Percentiles rank a stretch among this genome's conserved stretches.
These are phyloP conservation scores for Diarsia mendica DNA, from an alignment of 2,888 invertebrate genomes.

Conservation along the genomic window DNA sequence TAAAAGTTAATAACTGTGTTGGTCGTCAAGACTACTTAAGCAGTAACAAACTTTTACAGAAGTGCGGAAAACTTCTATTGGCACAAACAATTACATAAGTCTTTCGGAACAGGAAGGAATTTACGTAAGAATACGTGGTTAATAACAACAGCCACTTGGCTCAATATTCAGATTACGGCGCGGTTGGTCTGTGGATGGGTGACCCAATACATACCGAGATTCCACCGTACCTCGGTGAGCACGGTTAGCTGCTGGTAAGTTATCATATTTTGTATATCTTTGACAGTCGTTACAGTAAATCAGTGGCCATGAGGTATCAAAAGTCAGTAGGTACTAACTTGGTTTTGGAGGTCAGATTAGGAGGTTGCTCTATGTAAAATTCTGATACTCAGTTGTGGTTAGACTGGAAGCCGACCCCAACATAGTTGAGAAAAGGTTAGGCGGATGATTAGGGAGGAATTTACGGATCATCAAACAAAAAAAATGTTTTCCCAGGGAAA, in stretches of 20 bases:
- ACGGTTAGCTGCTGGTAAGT: too few relatives aligned
- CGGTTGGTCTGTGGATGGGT: neutral
- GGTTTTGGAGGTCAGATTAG: too few relatives aligned
- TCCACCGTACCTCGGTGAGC: neutral
- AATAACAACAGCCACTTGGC: neutral
- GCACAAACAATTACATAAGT: neutral
- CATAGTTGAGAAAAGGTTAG: too few relatives aligned
- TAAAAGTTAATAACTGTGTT: slow-evolving; percentile 15
- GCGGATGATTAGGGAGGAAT: too few relatives aligned
- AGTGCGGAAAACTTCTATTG: neutral
- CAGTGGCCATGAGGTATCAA: too few relatives aligned
- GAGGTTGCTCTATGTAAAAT: too few relatives aligned
- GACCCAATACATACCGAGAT: neutral
- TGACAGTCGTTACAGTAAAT: neutral
- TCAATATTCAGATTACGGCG: neutral
- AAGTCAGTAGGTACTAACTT: too few relatives aligned
- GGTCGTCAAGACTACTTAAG: neutral
- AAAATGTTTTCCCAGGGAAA: too few relatives aligned
- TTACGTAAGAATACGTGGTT: neutral
- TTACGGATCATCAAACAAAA: too few relatives aligned
- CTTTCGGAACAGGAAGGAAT: neutral
- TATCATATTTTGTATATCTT: neutral
- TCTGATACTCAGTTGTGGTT: too few relatives aligned
- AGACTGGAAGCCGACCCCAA: too few relatives aligned
- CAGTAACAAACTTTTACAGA: neutral